Evolutionary conservation across 30 jellyfish, hydroid and myxozoan species (phyloP).

Genomic region (Aurelia aurita): DNA sequence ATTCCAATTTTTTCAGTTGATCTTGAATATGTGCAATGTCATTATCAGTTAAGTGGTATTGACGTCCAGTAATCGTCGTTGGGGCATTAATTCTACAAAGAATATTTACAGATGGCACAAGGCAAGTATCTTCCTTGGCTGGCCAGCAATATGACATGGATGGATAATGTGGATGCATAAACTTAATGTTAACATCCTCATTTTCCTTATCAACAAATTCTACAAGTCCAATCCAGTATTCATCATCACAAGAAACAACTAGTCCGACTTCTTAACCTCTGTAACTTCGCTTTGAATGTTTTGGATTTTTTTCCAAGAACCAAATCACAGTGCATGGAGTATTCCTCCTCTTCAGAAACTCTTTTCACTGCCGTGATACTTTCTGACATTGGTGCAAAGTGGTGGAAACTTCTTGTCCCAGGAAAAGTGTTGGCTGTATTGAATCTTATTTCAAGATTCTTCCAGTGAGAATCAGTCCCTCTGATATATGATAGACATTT

Average conservation of each 20-base stretch:
- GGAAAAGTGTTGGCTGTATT: conserved; percentile 46
- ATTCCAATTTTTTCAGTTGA: too few species aligned
- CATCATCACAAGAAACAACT: conserved; percentile 6
- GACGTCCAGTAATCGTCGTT: too few species aligned
- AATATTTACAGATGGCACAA: not conserved
- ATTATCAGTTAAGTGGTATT: too few species aligned
- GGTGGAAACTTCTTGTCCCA: conserved; percentile 56
- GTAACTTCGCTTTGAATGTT: too few species aligned
- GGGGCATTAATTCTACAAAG: too few species aligned
- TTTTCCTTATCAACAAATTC: conserved; percentile 5
- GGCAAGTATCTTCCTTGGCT: conserved; percentile 11
- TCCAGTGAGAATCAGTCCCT: too few species aligned
- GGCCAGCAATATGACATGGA: conserved; percentile 32
- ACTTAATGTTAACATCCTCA: conserved; percentile 12
- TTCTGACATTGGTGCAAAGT: conserved; percentile 51
- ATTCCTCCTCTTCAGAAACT: conserved; percentile 34
- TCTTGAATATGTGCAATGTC: too few species aligned
- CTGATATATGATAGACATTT: too few species aligned
- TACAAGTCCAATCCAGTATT: conserved; percentile 16
- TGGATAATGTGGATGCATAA: conserved; percentile 38
- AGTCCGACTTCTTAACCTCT: not conserved
- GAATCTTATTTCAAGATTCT: conserved; percentile 32
- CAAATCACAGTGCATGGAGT: not conserved
- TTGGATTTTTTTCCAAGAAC: not conserved
- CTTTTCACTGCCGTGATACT: conserved; percentile 14